Percentiles rank a stretch among this genome's conserved stretches.
These are phyloP conservation scores for Eumacrocentrus americanus DNA, from an alignment of 2,888 invertebrate genomes.

Conservation along the genomic window DNA sequence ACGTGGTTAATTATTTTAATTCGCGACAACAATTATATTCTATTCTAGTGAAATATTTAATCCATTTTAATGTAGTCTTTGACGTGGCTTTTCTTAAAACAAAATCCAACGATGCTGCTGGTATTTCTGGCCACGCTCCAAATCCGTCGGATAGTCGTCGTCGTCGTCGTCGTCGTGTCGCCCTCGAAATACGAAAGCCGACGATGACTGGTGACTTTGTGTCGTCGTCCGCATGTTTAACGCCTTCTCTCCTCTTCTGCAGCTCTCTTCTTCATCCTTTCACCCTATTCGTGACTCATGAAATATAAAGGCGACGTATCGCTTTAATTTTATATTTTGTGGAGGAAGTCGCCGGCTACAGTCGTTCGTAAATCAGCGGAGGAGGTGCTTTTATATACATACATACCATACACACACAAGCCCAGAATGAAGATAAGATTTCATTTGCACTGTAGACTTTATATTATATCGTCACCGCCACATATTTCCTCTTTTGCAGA, in stretches of 20 bases:
- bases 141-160: slow-evolving; percentile 28
- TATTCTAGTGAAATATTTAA: no score
- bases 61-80: no score
- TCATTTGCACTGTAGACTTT: not conserved
- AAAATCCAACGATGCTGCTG: no score
- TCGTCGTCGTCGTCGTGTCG: slow-evolving; percentile 22
- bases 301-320: slow-evolving; percentile 13
- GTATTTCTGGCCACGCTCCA: slow-evolving; percentile 34
- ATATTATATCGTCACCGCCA: not conserved
- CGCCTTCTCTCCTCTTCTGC: slow-evolving; percentile 16
- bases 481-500: not conserved
- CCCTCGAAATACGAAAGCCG: slow-evolving; percentile 31
- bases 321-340: slow-evolving; percentile 29
- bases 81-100: no score
- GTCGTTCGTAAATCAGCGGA: slow-evolving; percentile 26
- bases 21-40: no score
- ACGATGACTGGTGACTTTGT: no score
- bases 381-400: slow-evolving; percentile 11
- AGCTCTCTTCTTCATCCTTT: not conserved
- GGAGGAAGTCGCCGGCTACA: slow-evolving; percentile 19
- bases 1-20: no score
- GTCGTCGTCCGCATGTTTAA: slow-evolving; percentile 20
- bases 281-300: slow-evolving; percentile 11
- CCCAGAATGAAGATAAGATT: slow-evolving; percentile 12
- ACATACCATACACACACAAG: slow-evolving; percentile 1